Base-by-base conservation (phyloP, 2,797 vertebrate genomes). In the Sebastes minor region DNA sequence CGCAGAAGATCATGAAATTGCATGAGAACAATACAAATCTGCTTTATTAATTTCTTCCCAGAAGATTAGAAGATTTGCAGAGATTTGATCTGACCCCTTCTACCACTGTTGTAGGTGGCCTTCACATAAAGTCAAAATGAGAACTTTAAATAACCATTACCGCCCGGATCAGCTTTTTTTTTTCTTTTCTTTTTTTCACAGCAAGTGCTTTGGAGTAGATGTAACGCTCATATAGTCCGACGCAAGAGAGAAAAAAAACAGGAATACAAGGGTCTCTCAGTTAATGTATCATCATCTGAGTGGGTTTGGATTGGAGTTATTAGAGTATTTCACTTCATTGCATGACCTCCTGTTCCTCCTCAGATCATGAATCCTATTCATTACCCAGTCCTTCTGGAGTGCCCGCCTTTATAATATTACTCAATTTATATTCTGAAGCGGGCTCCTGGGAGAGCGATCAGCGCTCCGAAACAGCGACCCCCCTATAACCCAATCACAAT, bases 361-460 rank as follows among this genome's bases (percentile, higher is more conserved):
- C 94, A 97, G 97, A 97, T 96, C 96, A 97, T 96, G 97, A 96
- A 97, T 98, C 95, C 94, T 96, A 97, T 97, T 98, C 97, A 98
- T 99, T 98, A 97, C 94, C 96, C 95, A 91, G 95, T 97, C 96
- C 96, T 97, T 95, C 94, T 95, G 96, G 96, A 96, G 96, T 96
- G 91, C 93, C 88, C 92, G 95, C 95, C 92, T 95, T 97, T 97
- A 97, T 97, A 97, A 98, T 97, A 98, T 97, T 96, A 96, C 96
- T 98, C 97, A 96, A 98, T 99, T 98, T 98, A 97, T 98, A 97
- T 97, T 97, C 97, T 91, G 95, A 95, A 96, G 95, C 96, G 94
- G 95, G 92, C 97, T 97, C 97, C 90, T 95, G 95, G 95, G 95
- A 96, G 97, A 96, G 93, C 92, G 95, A 95, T 93, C 93, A 95